Evolutionary conservation across 2,797 vertebrate species (phyloP).

Genomic region (Crax fasciolata): DNA sequence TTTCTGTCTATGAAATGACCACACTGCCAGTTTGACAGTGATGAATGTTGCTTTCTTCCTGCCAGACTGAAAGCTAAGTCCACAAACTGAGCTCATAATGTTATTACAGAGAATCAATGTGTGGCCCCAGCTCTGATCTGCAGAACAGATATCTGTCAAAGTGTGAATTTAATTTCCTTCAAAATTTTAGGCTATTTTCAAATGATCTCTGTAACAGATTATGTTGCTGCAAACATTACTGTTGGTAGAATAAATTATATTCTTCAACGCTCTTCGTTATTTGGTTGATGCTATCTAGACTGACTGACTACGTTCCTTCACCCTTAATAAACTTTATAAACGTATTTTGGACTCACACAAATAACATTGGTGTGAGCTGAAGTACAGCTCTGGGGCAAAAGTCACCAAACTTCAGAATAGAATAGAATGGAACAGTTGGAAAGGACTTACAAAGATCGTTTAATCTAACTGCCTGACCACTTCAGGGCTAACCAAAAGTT

Average conservation of each 20-base stretch:
- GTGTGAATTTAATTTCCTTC: slow-evolving; percentile 84
- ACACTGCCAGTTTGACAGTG: slow-evolving; percentile 64
- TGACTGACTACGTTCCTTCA: neutral
- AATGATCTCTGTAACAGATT: slow-evolving; percentile 70
- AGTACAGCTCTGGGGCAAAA: neutral
- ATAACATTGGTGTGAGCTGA: neutral
- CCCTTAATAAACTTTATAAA: slow-evolving; percentile 1
- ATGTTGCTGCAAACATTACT: slow-evolving; percentile 69
- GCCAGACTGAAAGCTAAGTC: slow-evolving; percentile 59
- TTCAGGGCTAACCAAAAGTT: neutral
- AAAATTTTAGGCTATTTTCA: slow-evolving; percentile 81
- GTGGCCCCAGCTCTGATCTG: slow-evolving; percentile 70
- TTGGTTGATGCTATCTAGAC: slow-evolving; percentile 29
- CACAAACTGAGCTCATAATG: slow-evolving; percentile 39
- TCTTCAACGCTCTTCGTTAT: slow-evolving; percentile 59
- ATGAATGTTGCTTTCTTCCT: slow-evolving; percentile 73
- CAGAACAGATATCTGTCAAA: slow-evolving; percentile 75
- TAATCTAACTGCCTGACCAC: neutral
- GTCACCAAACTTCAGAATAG: neutral
- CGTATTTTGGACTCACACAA: neutral
- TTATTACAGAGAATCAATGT: slow-evolving; percentile 79
- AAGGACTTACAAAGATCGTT: neutral
- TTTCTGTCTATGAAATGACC: slow-evolving; percentile 20
- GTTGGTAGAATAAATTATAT: slow-evolving; percentile 72
- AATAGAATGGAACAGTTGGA: neutral